These are phyloP conservation scores for Plumapathes pennacea DNA, from an alignment of 92 coral and sea anemone genomes.

Conservation along the genomic window DNA sequence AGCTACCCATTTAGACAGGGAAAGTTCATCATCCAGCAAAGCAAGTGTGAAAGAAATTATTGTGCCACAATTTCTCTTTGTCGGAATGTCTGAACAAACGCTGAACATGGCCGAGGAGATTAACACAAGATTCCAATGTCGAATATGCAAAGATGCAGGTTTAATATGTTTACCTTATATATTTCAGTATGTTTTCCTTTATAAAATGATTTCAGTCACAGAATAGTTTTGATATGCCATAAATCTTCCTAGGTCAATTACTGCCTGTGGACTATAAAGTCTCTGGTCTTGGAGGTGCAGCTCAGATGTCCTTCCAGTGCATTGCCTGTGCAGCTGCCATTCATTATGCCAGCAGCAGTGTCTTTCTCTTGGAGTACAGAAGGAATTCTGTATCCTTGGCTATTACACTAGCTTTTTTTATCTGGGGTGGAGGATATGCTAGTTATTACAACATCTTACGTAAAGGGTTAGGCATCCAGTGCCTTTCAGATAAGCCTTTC, in stretches of 20 bases:
- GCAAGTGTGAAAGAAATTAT: background rate
- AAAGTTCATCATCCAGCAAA: too few relatives aligned
- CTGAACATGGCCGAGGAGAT: constrained; percentile 1
- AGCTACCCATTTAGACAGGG: too few relatives aligned
- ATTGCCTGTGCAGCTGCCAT: constrained; percentile 27
- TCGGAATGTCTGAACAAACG: background rate
- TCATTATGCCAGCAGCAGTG: constrained; percentile 34
- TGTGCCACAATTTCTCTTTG: background rate
- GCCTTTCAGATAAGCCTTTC: constrained; percentile 7
- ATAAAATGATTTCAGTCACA: too few relatives aligned
- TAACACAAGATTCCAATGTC: background rate
- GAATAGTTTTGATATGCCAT: too few relatives aligned
- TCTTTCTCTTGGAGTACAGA: constrained; percentile 9
- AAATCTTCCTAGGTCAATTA: constrained; percentile 29
- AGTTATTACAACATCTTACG: constrained; percentile 17
- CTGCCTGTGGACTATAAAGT: constrained; percentile 14
- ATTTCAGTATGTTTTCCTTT: too few relatives aligned
- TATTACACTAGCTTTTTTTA: constrained; percentile 21
- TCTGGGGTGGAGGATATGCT: constrained; percentile 38
- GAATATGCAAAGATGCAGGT: constrained; percentile 1
- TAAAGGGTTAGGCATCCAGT: constrained; percentile 21
- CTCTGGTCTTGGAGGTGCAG: constrained; percentile 45
- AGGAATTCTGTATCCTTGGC: constrained; percentile 27
- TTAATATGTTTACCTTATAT: too few relatives aligned
- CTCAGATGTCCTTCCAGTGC: constrained; percentile 26